phyloP scores from a whole-genome alignment of 2,888 invertebrate genomes.

The Bembecia ichneumoniformis region DNA sequence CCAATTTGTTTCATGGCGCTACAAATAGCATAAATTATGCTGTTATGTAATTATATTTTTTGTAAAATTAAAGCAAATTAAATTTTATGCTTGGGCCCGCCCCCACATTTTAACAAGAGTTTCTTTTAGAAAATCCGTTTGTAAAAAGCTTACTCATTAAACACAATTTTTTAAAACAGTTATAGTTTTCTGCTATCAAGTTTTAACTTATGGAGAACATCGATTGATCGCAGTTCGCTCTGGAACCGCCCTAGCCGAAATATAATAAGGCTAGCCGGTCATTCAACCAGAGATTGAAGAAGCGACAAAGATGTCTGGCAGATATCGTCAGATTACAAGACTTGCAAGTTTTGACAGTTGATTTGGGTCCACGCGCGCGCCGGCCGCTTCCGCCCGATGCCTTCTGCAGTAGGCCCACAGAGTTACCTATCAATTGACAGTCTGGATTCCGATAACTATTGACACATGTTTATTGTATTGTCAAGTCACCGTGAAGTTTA shows the following conservation, averaged over 20 bases:
- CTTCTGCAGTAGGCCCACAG: slow-evolving; percentile 1
- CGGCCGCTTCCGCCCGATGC: slow-evolving; percentile 40
- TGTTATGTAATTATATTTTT: no score
- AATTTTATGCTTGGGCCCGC: no score
- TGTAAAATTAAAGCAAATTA: no score
- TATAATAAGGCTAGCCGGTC: slow-evolving; percentile 2
- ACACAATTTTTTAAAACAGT: no score
- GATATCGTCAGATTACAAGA: slow-evolving; percentile 51
- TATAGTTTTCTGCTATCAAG: no score
- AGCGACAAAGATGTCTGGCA: slow-evolving; percentile 57
- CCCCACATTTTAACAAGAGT: no score
- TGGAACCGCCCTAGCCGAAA: not conserved
- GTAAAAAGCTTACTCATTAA: no score
- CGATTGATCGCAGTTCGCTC: not conserved
- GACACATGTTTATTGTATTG: slow-evolving; percentile 26
- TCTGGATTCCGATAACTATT: slow-evolving; percentile 32
- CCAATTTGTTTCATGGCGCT: no score
- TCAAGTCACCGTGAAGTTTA: slow-evolving; percentile 4
- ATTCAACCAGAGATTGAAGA: slow-evolving; percentile 36
- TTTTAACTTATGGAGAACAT: no score
- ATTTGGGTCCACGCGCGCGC: slow-evolving; percentile 53
- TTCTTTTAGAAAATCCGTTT: no score
- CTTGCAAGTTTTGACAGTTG: slow-evolving; percentile 54
- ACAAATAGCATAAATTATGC: no score
- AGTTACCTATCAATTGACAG: not conserved